Base-by-base conservation (phyloP, 2,888 invertebrate species). In the Sarcophaga rosellei region DNA sequence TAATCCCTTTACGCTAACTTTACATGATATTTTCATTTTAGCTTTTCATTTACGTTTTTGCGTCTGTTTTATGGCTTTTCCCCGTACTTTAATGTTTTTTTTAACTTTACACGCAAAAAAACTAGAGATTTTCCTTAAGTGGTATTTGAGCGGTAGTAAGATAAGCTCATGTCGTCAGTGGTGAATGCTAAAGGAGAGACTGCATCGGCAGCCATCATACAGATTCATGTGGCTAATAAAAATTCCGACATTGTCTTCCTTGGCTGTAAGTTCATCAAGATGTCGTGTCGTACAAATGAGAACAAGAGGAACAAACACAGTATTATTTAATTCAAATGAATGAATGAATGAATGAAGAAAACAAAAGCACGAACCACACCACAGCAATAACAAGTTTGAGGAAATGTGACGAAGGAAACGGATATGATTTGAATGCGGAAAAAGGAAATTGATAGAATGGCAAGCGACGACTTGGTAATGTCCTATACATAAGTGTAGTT, bases 241-340 rank as follows among this genome's bases (percentile, higher is more conserved):
- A 91, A 91, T 91, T 90, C 91, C 91, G 89, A 90, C 90, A 90
- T 90, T 91, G 91, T 91, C 90, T 91, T 87, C 82, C 90, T 89
- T 89, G 35, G 83, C 80, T 73, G 47, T 77, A 88, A 90, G 91
- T 91, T 91, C 90, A 91, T 91, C 90, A 89, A 88, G 84, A 88
- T 88, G 84, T 76, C 77, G 69, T 80, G 85, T 61, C 63, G n/a
- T 76, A 85, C 86, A 88, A 84, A 53, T 79, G 35, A 47, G 61
- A 57, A 69, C 76, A 76, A 75, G 53, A 15, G 53, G 17, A 53
- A 3, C 15, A 53, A 53, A 3, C 15, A 53, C 5, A 15, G 12
- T 72, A 70, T 70, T 75, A 70, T 59, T 70, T 84, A 53, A 17
- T 23, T 20, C 45, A 47, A 72, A 75, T 15, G 53, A 53, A 65